A percentile compares a stretch with the other conserved stretches of the same genome.
Evolutionary conservation across 2,888 invertebrate species (phyloP).

Genomic region (Atrina japonica): DNA sequence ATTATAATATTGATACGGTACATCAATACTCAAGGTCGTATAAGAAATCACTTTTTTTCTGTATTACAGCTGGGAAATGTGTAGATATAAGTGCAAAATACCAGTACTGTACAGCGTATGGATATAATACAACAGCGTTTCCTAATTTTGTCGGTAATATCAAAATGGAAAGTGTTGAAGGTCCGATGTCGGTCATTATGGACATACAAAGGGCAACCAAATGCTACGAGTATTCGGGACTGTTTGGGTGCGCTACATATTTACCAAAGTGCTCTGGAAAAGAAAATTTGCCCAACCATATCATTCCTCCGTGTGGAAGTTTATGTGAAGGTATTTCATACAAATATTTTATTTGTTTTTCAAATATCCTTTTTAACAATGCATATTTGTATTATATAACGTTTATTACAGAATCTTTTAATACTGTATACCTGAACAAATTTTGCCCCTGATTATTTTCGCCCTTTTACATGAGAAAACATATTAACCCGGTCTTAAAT

Average conservation of each 20-base stretch:
- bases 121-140: constrained; percentile 44
- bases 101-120: background rate
- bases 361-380: background rate
- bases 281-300: constrained; percentile 51
- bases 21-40: no score
- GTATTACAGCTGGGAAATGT: constrained; percentile 34
- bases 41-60: constrained; percentile 1
- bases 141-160: constrained; percentile 66
- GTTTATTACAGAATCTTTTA: no score
- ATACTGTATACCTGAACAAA: no score
- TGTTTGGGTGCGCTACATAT: constrained; percentile 66
- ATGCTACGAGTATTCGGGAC: constrained; percentile 64
- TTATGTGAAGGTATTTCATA: constrained; percentile 69
- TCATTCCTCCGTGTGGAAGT: constrained; percentile 71
- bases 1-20: no score
- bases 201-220: constrained; percentile 59
- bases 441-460: no score
- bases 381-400: no score
- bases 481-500: no score
- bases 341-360: background rate
- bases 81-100: constrained; percentile 7
- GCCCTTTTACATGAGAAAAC: no score
- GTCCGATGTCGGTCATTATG: constrained; percentile 26
- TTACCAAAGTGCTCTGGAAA: constrained; percentile 66
- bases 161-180: constrained; percentile 19